Conservation (phyloP, 2,113 vertebrate genomes). For the Stigmatopora argus region DNA sequence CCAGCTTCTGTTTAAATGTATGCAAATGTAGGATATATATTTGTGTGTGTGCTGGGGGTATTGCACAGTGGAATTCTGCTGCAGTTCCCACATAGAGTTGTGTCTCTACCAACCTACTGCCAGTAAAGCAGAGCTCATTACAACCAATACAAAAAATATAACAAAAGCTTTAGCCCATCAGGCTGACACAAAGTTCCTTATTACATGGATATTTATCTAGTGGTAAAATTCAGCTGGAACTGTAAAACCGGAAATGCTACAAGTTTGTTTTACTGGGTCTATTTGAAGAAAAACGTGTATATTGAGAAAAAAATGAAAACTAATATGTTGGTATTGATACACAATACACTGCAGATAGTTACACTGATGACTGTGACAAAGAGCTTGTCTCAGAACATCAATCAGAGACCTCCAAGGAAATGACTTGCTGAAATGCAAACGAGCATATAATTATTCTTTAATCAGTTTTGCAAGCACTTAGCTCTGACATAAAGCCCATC, state of each 20-base stretch:
- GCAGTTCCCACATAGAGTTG: conserved; percentile 53
- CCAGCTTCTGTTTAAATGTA: conserved; percentile 1
- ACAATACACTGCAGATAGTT: not conserved
- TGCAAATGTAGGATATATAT: not conserved
- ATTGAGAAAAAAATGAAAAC: not conserved
- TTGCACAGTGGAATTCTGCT: conserved; percentile 27
- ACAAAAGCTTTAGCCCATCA: conserved; percentile 20
- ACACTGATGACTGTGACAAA: conserved; percentile 5
- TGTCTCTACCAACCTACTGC: conserved; percentile 57
- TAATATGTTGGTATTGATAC: not conserved
- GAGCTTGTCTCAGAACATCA: not conserved
- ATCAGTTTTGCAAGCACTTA: conserved; percentile 29
- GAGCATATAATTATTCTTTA: conserved; percentile 35
- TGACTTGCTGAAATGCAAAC: conserved; percentile 21
- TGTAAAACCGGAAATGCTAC: not conserved
- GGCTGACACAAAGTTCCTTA: conserved; percentile 5
- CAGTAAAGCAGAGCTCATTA: conserved; percentile 49
- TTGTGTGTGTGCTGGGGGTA: not conserved
- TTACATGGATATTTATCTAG: not conserved
- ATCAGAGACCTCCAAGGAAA: conserved; percentile 3
- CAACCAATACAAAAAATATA: conserved; percentile 14
- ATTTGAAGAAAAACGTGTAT: not conserved
- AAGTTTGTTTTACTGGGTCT: not conserved
- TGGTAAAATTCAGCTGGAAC: not conserved
- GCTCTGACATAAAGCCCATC: conserved; percentile 1